Base-by-base conservation (phyloP, 2,888 invertebrate species). In the Oxyscelio sp. region DNA sequence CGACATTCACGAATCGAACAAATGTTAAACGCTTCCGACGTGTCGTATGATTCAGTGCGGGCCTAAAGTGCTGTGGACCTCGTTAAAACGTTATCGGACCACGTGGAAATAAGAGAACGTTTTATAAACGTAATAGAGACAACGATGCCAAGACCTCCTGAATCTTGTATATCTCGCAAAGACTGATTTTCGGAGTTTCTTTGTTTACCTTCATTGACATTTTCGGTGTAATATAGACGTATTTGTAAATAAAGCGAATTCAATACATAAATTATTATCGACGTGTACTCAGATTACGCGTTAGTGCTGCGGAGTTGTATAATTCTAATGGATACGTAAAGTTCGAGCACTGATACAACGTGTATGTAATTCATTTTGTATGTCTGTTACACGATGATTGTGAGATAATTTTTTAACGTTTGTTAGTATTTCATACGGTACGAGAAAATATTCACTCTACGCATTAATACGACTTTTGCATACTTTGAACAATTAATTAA, bases 101-200 rank as follows among this genome's bases (percentile, higher is more conserved):
- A 38, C 15, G 6, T 54, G 19, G 21, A 59, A 50, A 31, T 2
- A 4, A 43, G 31, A 31, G 58, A 38, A 78, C 17, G 17, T 66
- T 77, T 59, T 65, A 58, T 58, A 65, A 31, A 52, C 38, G 54
- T 43, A 73, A 75, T 80, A 61, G 65, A 80, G 17, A 66, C 73
- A 85, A 85, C 73, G 83, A 85, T 79, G 50, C 70, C 73, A 79
- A 74, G 59, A 82, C 63, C 38, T 78, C 52, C 24, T 40, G 22
- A 82, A 59, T 58, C 52, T 77, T 80, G 80, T 63, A 80, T 78
- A 77, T 84, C 68, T 66, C 24, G 24, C 73, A 59, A 84, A 86
- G 86, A 86, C 84, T 84, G 84, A 86, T 82, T 86, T 85, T 85
- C 56, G 11, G 40, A 75, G 13, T 83, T 74, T 75, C n/a, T n/a